Percentiles rank a stretch among this genome's conserved stretches.
phyloP scores from a whole-genome alignment of 2,888 invertebrate species.

The Oithona nana region DNA sequence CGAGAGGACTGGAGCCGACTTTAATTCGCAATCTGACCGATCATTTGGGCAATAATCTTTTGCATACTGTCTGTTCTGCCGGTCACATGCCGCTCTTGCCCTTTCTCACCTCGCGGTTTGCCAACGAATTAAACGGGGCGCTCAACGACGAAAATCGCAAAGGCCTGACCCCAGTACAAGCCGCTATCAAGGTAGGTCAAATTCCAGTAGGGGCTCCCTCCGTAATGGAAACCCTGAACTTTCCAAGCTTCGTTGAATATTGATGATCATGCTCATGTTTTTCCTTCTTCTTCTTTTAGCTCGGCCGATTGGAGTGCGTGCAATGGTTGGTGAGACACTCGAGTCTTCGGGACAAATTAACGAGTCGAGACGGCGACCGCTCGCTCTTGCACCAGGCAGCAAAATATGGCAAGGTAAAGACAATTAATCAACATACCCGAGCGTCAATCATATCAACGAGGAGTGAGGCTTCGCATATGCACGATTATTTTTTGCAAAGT shows the following conservation, averaged over 20 bases:
- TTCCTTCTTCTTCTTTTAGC: constrained; percentile 23
- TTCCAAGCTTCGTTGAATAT: too few relatives aligned
- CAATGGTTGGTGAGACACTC: constrained; percentile 27
- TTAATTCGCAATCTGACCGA: constrained; percentile 28
- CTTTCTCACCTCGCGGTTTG: constrained; percentile 25
- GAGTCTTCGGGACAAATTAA: constrained; percentile 23
- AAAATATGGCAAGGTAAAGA: constrained; percentile 25
- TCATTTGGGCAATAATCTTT: constrained; percentile 27
- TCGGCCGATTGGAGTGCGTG: constrained; percentile 25
- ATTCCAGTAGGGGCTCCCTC: background rate
- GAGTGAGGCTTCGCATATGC: too few relatives aligned
- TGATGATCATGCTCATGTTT: too few relatives aligned
- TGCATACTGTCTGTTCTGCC: constrained; percentile 26
- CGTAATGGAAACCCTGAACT: too few relatives aligned
- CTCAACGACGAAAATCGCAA: constrained; percentile 27
- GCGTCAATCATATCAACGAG: too few relatives aligned
- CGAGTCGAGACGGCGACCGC: constrained; percentile 24
- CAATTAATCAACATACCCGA: too few relatives aligned
- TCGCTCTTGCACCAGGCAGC: constrained; percentile 27
- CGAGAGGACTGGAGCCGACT: constrained; percentile 26
- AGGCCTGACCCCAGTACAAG: constrained; percentile 26
- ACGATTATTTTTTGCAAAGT: too few relatives aligned
- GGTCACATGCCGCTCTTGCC: constrained; percentile 26
- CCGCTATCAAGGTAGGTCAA: constrained; percentile 28
- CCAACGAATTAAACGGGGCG: constrained; percentile 25